Base-by-base conservation (phyloP, 2,888 invertebrate genomes). In the Drosophila peninsularis region DNA sequence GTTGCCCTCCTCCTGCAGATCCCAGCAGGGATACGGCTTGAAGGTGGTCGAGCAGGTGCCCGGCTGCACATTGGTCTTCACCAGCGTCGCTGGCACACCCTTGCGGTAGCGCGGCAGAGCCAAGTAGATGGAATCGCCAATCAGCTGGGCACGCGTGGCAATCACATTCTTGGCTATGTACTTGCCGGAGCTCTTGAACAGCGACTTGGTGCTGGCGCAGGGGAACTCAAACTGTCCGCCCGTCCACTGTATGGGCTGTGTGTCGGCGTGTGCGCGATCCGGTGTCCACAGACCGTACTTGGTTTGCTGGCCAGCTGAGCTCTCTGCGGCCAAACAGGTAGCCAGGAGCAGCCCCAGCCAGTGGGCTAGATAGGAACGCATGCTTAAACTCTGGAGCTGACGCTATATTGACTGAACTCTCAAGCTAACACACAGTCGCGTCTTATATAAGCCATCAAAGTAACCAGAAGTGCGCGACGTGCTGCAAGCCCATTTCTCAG, bases 11-110 rank as follows among this genome's bases (percentile, higher is more conserved):
- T 95, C 94, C 86, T 96, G 96, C 60, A 94, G 92, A 3, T 93
- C 92, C 93, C 95, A 93, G 93, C 94, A 32, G 94, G 96, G 93
- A 93, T 83, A 96, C 0, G 96, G 95, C 71, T 92, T 88, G 11
- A 95, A 91, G 1, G 91, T 90, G 0, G 94, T 92, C 11, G 93
- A 91, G 69, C 93, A 94, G n/a, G 90, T 86, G 37, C 93, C 93
- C 3, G 92, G 90, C 66, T 92, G 93, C 34, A 94, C 84, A 0
- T 92, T 91, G 1, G 94, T 91, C 66, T 93, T 93, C 61, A 95
- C 96, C 21, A 96, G 91, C 0, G 96, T 95, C 14, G 95, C 94
- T 0, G 96, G 94, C 0, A 95, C 94, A 3, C 96, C 96, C 11
- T 93, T 93, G 71, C 94, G 95, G 90, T 92, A 93, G 4, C 95